Conservation (phyloP, 2,797 vertebrate genomes). For the Rhinogobio ventralis region DNA sequence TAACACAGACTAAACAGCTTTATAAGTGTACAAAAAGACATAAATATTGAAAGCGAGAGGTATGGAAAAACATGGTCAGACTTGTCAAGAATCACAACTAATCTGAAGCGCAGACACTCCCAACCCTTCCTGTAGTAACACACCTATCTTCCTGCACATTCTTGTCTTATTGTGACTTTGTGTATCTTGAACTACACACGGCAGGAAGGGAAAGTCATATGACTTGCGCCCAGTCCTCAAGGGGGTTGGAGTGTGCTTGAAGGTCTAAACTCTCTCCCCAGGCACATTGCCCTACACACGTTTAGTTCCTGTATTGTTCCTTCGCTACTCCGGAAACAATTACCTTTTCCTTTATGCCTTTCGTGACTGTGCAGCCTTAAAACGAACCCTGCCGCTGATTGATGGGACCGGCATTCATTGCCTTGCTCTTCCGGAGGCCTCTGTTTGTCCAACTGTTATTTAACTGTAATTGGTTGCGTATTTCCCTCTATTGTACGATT, state of each 20-base stretch:
- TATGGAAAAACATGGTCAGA: slow-evolving; percentile 59
- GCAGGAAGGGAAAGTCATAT: slow-evolving; percentile 73
- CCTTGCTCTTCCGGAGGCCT: slow-evolving; percentile 57
- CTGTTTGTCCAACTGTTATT: slow-evolving; percentile 56
- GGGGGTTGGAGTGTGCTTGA: slow-evolving; percentile 61
- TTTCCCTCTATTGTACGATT: slow-evolving; percentile 57
- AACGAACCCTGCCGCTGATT: slow-evolving; percentile 68
- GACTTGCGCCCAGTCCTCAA: slow-evolving; percentile 55
- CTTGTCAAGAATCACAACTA: slow-evolving; percentile 66
- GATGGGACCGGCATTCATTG: slow-evolving; percentile 68
- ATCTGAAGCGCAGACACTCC: slow-evolving; percentile 72
- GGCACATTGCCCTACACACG: slow-evolving; percentile 70
- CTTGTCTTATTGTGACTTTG: slow-evolving; percentile 61
- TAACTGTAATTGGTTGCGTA: slow-evolving; percentile 53
- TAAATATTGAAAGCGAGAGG: slow-evolving; percentile 58
- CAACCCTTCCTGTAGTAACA: slow-evolving; percentile 69
- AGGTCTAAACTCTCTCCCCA: slow-evolving; percentile 66
- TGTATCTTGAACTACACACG: slow-evolving; percentile 26
- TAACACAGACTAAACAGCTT: slow-evolving; percentile 57
- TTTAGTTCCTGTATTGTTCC: slow-evolving; percentile 74
- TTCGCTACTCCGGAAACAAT: slow-evolving; percentile 73
- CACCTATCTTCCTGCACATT: slow-evolving; percentile 68
- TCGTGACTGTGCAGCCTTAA: slow-evolving; percentile 71
- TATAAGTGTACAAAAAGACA: slow-evolving; percentile 43
- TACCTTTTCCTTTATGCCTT: slow-evolving; percentile 62